Evolutionary conservation across 2,888 invertebrate genomes (phyloP), one percentile per base, ranked within the genome.

Genomic region (Heliconius ethilla): DNA sequence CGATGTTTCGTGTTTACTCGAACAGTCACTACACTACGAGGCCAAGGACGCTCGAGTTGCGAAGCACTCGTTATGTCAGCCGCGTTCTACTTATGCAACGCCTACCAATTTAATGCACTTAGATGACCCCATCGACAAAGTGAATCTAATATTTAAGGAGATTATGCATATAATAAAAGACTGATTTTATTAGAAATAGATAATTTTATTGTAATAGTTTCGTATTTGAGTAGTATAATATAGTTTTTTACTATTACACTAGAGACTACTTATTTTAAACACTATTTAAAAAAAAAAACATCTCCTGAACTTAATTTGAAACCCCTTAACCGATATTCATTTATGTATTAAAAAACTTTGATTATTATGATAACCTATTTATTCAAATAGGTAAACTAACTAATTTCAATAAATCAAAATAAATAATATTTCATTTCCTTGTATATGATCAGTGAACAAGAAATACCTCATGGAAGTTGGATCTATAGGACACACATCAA

Each of bases 11-110:
- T 74, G 74, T 78, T 81, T 74, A 83, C 82, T 74, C 77, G 77
- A 82, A 81, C 82, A 78, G 82, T 82, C 79, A 75, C 83, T 82
- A 85, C 86, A 86, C 88, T 91, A 90, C 87, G 89, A 86, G 92
- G 93, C 92, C 92, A 92, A 92, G 92, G 92, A 91, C 90, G 85
- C 69, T 83, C 81, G 81, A 86, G 87, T 93, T 93, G 92, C 93
- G 91, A 91, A 91, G 92, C 87, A 87, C 87, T 89, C 88, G 93
- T 94, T 94, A 94, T 93, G 94, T 94, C 94, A 94, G 93, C 87
- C 85, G 90, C 91, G 93, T 93, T 92, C 94, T 89, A 93, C 92
- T 94, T 94, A 92, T 92, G 94, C 93, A 94, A 94, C 87, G 87
- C 86, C 88, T 87, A 86, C 88, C 87, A 87, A 91, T 90, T 89